Conservation (phyloP, 2,888 invertebrate species). For the Odontocerum albicorne region DNA sequence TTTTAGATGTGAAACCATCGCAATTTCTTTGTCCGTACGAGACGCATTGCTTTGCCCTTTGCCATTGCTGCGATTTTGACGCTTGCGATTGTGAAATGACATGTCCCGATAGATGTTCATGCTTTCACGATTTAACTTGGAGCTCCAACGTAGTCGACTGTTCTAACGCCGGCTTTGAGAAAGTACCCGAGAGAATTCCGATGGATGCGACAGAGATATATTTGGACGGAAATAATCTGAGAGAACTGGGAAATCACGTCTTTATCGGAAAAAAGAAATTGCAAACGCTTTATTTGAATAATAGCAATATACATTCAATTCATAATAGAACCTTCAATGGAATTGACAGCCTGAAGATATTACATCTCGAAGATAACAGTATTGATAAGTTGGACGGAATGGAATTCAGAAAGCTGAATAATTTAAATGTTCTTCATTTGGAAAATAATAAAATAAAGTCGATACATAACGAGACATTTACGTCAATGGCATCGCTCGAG, state of each 20-base stretch:
- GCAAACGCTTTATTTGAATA: slow-evolving; percentile 76
- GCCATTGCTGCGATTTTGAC: slow-evolving; percentile 89
- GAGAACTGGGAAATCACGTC: slow-evolving; percentile 78
- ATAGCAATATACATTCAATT: slow-evolving; percentile 73
- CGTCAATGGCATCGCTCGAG: slow-evolving; percentile 69
- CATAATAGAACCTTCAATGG: slow-evolving; percentile 84
- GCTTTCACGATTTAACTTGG: slow-evolving; percentile 87
- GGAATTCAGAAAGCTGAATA: slow-evolving; percentile 76
- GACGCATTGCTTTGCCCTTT: slow-evolving; percentile 81
- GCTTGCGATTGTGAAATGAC: slow-evolving; percentile 92
- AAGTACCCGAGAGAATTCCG: slow-evolving; percentile 78
- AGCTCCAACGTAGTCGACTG: slow-evolving; percentile 84
- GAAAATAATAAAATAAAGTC: slow-evolving; percentile 73
- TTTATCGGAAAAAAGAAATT: slow-evolving; percentile 85
- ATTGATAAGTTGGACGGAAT: slow-evolving; percentile 71
- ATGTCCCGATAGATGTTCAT: slow-evolving; percentile 83
- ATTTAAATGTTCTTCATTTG: slow-evolving; percentile 74
- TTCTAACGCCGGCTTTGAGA: slow-evolving; percentile 71
- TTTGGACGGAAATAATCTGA: slow-evolving; percentile 79
- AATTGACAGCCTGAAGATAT: slow-evolving; percentile 68
- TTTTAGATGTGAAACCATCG: slow-evolving; percentile 69
- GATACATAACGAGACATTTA: slow-evolving; percentile 77
- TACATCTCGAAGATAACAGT: slow-evolving; percentile 78
- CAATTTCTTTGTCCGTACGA: slow-evolving; percentile 82
- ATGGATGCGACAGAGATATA: slow-evolving; percentile 90